Conservation (phyloP, 2,888 invertebrate genomes). For the Zonitis immaculata region DNA sequence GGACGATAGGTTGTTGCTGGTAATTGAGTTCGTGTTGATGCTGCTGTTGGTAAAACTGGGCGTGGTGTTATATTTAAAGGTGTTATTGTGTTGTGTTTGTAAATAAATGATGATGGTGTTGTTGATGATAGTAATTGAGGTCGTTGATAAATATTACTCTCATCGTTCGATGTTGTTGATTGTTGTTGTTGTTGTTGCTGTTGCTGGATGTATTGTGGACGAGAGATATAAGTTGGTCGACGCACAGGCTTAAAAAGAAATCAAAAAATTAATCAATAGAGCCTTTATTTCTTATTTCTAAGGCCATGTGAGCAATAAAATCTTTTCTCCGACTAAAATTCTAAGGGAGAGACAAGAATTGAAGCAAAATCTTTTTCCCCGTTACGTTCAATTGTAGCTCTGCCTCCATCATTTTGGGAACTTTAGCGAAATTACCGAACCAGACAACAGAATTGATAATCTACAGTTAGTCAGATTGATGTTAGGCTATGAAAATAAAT, state of each 20-base stretch:
- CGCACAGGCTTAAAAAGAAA: constrained; percentile 35
- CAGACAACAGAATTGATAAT: no score
- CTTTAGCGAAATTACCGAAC: no score
- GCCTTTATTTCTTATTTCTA: no score
- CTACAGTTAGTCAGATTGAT: no score
- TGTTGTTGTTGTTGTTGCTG: no score
- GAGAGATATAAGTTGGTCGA: constrained; percentile 43
- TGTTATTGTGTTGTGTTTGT: constrained; percentile 44
- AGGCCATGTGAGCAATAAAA: no score
- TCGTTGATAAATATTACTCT: constrained; percentile 33
- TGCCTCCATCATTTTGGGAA: no score
- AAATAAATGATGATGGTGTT: constrained; percentile 47
- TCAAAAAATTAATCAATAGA: not conserved
- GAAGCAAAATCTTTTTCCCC: no score
- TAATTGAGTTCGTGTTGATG: constrained; percentile 50
- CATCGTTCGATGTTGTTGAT: constrained; percentile 30
- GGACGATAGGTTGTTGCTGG: constrained; percentile 66
- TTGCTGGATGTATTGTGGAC: constrained; percentile 42
- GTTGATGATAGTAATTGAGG: constrained; percentile 49
- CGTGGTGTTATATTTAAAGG: constrained; percentile 59
- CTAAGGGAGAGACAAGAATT: no score
- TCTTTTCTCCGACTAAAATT: no score
- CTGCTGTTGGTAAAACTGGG: constrained; percentile 49
- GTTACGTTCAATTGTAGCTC: no score
- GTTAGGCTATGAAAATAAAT: no score